Evolutionary conservation across 2,888 invertebrate species (phyloP), one percentile per base, ranked within the genome.

Genomic region (Leptogaster cylindrica): DNA sequence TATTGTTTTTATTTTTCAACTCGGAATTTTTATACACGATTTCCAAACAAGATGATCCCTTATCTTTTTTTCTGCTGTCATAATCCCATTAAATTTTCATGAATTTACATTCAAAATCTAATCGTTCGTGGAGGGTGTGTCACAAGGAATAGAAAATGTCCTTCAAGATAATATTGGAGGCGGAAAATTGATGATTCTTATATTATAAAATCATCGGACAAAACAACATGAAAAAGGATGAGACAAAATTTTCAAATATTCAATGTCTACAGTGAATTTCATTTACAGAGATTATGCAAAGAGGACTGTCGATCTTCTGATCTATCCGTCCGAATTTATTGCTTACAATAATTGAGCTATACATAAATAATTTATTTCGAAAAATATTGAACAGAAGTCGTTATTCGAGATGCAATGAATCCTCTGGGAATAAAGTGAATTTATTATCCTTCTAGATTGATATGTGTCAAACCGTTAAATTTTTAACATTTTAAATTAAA

Each of bases 41-140:
- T n/a, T 31, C 31, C 5, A 48, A 48, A 23, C 28, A 31, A 18
- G 12, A 52, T 18, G 18, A 33, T 52, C 2, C 36, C 16, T 16
- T 16, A 36, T 36, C 55, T 23, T 36, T 2, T 55, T 33, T 8
- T 36, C 33, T 20, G 23, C 36, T 55, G 12, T 55, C 36, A 55
- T 23, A 16, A 28, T 20, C 6, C 20, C 18, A 20, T 36, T 23
- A n/a, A 12, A 36, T 55, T 23, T 20, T 20, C 55, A 55, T 36
- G 55, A 36, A 55, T 55, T 55, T 55, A 12, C 20, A 55, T 55
- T 55, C 25, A 36, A 55, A 55, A 55, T 36, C 33, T 36, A 36
- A 55, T 55, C 55, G 14, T 25, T 33, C 12, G 20, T 36, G 14
- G 20, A 36, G 20, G 55, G 23, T 55, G 16, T 55, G 36, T 23